A percentile compares a stretch with the other conserved stretches of the same genome.
Evolutionary conservation across 2,888 invertebrate species (phyloP).

Genomic region (Rotaria magnacalcarata): DNA sequence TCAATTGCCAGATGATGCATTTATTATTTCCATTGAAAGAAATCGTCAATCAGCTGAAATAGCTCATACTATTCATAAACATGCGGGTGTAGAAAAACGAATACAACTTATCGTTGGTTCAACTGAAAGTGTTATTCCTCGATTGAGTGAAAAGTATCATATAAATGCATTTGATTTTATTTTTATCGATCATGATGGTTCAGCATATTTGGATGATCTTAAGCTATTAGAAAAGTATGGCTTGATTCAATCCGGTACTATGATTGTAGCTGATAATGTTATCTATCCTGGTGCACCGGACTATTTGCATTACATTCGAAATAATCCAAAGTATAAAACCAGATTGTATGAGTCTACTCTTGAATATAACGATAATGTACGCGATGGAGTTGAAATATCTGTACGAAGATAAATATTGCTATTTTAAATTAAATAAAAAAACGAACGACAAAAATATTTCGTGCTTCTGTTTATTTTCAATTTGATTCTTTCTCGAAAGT

Average conservation of each 20-base stretch:
- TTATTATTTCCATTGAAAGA: not conserved
- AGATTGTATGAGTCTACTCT: not conserved
- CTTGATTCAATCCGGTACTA: not conserved
- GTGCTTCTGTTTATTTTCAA: too few relatives aligned
- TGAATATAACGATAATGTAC: not conserved
- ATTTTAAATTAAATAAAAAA: too few relatives aligned
- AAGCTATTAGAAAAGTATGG: not conserved
- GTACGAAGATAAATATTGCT: not conserved
- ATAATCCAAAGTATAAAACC: constrained; percentile 15
- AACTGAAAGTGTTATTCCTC: not conserved
- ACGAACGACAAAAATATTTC: too few relatives aligned
- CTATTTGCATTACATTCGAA: not conserved
- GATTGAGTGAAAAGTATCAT: not conserved
- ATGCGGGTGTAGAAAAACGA: not conserved
- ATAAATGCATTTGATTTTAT: constrained; percentile 8
- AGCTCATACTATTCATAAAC: constrained; percentile 24
- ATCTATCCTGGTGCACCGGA: constrained; percentile 7
- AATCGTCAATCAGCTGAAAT: constrained; percentile 16
- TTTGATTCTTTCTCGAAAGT: too few relatives aligned
- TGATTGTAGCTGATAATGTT: constrained; percentile 30
- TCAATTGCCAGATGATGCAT: not conserved
- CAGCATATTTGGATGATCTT: not conserved
- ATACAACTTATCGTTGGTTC: not conserved
- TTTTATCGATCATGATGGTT: not conserved
- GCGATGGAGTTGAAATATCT: not conserved